phyloP scores from a whole-genome alignment of 2,888 invertebrate genomes.

The Polymixis lichenea region DNA sequence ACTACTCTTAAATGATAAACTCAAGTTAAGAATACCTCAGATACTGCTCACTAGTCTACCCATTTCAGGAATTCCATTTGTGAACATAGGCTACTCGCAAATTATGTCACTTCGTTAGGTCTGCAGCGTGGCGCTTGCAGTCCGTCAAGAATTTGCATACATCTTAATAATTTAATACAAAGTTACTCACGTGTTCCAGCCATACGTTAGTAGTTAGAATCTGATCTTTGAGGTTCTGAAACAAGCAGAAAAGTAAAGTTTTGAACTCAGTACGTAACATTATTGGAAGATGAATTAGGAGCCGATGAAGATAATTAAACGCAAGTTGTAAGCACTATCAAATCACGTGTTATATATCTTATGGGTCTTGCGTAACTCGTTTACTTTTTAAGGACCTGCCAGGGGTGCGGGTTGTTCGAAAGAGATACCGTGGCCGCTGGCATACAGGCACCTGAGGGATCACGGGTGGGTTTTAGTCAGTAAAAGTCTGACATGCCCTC shows the following conservation, averaged over 20 bases:
- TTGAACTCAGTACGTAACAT: neutral
- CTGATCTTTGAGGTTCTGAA: constrained; percentile 98
- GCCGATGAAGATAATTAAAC: neutral
- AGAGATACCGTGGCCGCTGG: too few relatives aligned
- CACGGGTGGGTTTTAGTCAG: too few relatives aligned
- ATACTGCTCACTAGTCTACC: neutral
- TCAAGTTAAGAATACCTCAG: neutral
- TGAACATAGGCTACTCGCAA: constrained; percentile 14
- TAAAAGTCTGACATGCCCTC: too few relatives aligned
- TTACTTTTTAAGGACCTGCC: neutral
- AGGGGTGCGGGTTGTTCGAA: too few relatives aligned
- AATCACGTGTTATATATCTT: neutral
- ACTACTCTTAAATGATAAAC: neutral
- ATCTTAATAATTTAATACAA: constrained; percentile 55
- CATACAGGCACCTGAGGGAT: too few relatives aligned
- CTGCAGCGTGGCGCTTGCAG: constrained; percentile 42
- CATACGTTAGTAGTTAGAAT: constrained; percentile 98
- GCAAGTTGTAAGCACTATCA: neutral
- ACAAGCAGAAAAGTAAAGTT: constrained; percentile 75
- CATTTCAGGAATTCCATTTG: neutral
- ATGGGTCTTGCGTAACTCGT: neutral
- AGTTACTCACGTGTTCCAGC: constrained; percentile 96
- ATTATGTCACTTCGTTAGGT: constrained; percentile 50
- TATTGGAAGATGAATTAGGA: neutral
- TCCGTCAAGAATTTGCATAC: constrained; percentile 56